Base-by-base conservation (phyloP, 2,888 invertebrate species). In the Lissonota sp. region DNA sequence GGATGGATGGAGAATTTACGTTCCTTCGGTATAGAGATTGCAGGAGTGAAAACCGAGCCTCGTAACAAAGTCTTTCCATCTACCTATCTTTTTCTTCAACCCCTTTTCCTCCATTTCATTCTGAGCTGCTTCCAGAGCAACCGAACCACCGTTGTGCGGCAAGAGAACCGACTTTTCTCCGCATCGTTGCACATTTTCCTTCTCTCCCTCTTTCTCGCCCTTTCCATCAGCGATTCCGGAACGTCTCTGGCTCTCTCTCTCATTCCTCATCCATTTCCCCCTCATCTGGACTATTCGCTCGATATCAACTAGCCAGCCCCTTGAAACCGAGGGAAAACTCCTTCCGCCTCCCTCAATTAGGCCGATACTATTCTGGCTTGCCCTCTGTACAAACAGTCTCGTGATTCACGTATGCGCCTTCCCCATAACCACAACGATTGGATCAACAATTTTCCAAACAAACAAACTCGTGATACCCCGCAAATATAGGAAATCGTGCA, bases 361-460 rank as follows among this genome's bases (percentile, higher is more conserved):
- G 83, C 84, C 82, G 83, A 86, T 86, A 83, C 83, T 82, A 80
- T 85, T 85, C 78, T 80, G 80, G 80, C n/a, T 86, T 87, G 79
- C 82, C 75, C 83, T 85, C 82, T 86, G 84, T 83, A 86, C 26
- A 26, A 87, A 83, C 87, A 84, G 82, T 88, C 86, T 79, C 74
- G 69, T 79, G 82, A 82, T 84, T 79, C 81, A 60, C 12, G 57
- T 37, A 58, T 42, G 51, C 8, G 69, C 55, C 57, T 49, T n/a
- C 26, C 26, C 26, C 26, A 26, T 26, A 26, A 26, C 26, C 26
- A 26, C 1, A 26, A 26, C 26, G 26, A 26, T 26, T 44, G 67
- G 64, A 64, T 60, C 67, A 55, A 55, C 62, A 60, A 80, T 75
- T 57, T 80, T 71, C 26, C 26, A 26, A 26, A 26, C 26, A 26